A percentile compares a stretch with the other conserved stretches of the same genome.
phyloP scores from a whole-genome alignment of 2,888 invertebrate species.

The Acanthoscelides obtectus region DNA sequence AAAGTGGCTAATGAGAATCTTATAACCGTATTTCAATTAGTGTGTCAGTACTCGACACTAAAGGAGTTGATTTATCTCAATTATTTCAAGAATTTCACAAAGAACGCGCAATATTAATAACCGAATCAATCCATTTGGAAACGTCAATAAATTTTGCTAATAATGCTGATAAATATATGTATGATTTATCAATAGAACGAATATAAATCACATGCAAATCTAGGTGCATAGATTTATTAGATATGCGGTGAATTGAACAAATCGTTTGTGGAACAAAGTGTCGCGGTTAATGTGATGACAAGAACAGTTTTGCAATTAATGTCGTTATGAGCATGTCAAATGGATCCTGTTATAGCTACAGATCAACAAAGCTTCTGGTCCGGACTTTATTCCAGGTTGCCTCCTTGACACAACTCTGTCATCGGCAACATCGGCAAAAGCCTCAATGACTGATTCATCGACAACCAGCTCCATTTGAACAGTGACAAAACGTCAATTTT shows the following conservation, averaged over 20 bases:
- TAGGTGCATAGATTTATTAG: conserved; percentile 24
- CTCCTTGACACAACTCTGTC: too few relatives aligned
- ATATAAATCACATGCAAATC: conserved; percentile 36
- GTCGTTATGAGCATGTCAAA: too few relatives aligned
- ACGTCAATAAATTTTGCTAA: conserved; percentile 30
- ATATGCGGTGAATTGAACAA: not conserved
- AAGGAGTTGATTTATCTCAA: conserved; percentile 22
- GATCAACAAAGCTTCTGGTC: too few relatives aligned
- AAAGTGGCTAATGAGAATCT: not conserved
- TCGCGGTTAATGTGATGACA: not conserved
- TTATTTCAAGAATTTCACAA: conserved; percentile 20
- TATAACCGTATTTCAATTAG: not conserved
- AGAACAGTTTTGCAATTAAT: too few relatives aligned
- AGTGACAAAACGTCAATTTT: too few relatives aligned
- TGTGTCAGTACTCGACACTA: conserved; percentile 7
- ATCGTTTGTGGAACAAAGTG: not conserved
- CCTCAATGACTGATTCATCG: too few relatives aligned
- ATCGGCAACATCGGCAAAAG: too few relatives aligned
- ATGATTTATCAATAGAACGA: conserved; percentile 33
- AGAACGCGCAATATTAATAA: conserved; percentile 26
- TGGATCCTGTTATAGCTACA: too few relatives aligned
- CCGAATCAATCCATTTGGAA: conserved; percentile 25
- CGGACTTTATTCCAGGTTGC: too few relatives aligned
- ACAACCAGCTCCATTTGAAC: too few relatives aligned
- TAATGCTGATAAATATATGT: conserved; percentile 31